Evolutionary conservation across 1,140 invertebrate species (phyloP), one percentile per base, ranked within the genome.

Genomic region (Caenorhabditis inopinata): DNA sequence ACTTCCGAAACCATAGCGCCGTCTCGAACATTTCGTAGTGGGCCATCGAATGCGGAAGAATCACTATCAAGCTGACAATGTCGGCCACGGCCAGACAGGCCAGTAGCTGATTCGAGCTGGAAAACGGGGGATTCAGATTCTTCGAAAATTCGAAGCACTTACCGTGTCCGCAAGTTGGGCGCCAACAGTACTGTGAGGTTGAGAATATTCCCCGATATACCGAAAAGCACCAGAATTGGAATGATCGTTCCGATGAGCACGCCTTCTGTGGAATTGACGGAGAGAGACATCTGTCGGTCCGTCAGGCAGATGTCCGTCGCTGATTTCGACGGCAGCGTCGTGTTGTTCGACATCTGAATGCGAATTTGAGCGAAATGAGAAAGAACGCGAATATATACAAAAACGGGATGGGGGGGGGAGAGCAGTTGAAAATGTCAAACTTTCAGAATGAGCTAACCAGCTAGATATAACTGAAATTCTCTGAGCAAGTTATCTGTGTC

Each of bases 41-140:
- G 5, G 83, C 83, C 74, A 83, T 45, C 7, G 76, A 74, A 51
- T 83, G 81, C 0, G 83, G 83, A 12, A 83, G 58, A 53, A 83
- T 83, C n/a, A 82, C 84, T 18, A 83, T 62, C 7, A 83, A 78
- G 48, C 84, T 80, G 76, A 82, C 78, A 27, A 83, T 79, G 45
- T 83, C 83, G 21, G 83, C 76, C 21, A 83, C 48, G n/a, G 83
- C 83, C 0, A 83, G 73, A 53, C 49, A 75, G 1, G 83, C 83
- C 4, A 83, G 74, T 16, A 83, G 83, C 12, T 68, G 62, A 58
- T 83, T 83, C 7, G 82, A 83, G 45, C 82, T 83, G 82, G 62
- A 83, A n/a, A 32, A 18, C 11, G 47, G 27, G 12, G n/a, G 0
- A 27, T 25, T 21, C 27, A 76, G 1, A 18, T 38, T 18, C n/a